Percentiles rank a stretch among this genome's conserved stretches.
Evolutionary conservation across 1,140 invertebrate genomes (phyloP).

Genomic region (Armadillidium nasatum): DNA sequence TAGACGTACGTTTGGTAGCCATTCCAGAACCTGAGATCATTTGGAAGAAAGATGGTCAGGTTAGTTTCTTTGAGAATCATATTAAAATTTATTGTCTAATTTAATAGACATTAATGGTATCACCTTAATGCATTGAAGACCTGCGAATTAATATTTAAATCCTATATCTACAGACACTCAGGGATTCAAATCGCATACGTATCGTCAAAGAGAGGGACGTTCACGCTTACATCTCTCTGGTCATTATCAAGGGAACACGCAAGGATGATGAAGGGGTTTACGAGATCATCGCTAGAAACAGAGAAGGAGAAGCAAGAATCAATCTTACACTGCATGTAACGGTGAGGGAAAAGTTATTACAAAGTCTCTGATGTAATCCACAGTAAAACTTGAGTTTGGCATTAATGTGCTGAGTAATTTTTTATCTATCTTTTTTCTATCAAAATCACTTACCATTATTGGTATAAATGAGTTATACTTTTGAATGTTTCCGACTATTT

Average conservation of each 20-base stretch:
- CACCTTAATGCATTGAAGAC: no score
- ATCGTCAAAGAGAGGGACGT: slow-evolving; percentile 75
- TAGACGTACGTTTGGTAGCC: slow-evolving; percentile 79
- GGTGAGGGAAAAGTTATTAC: slow-evolving; percentile 52
- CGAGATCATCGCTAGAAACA: slow-evolving; percentile 78
- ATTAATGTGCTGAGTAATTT: no score
- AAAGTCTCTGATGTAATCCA: no score
- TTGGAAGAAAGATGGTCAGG: slow-evolving; percentile 57
- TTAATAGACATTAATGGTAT: no score
- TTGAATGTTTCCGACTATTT: no score
- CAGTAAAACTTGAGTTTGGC: no score
- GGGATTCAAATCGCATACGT: slow-evolving; percentile 61
- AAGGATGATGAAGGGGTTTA: slow-evolving; percentile 76
- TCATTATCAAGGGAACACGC: slow-evolving; percentile 71
- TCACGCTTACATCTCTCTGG: slow-evolving; percentile 78
- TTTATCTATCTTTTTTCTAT: no score
- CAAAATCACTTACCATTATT: no score
- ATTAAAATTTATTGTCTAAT: no score
- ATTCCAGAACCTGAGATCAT: slow-evolving; percentile 83
- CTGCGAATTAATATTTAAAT: slow-evolving; percentile 41
- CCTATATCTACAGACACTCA: slow-evolving; percentile 66
- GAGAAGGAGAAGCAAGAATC: slow-evolving; percentile 79
- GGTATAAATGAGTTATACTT: no score
- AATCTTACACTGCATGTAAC: slow-evolving; percentile 72
- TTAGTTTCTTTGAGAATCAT: background rate